Percentiles rank a stretch among this genome's conserved stretches.
phyloP scores from a whole-genome alignment of 2,113 vertebrate species.

The Forbesichthys agassizii region DNA sequence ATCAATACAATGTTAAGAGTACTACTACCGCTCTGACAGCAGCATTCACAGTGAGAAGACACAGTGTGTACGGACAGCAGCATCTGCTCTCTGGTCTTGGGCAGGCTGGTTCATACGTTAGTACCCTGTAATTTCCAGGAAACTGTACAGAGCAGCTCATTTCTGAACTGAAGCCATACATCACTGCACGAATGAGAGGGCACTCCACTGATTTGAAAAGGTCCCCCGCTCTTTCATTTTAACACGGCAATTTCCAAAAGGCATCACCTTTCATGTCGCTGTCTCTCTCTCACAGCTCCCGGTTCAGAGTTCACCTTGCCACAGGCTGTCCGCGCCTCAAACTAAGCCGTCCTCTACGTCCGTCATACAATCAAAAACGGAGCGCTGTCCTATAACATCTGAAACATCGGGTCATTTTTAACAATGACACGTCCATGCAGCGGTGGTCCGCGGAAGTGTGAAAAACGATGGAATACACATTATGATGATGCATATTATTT shows the following conservation, averaged over 20 bases:
- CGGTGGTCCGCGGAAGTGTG: background rate
- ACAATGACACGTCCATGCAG: background rate
- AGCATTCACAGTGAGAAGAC: constrained; percentile 1
- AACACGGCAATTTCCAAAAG: constrained; percentile 64
- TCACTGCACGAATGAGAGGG: constrained; percentile 75
- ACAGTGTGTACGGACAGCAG: constrained; percentile 29
- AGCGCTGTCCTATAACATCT: background rate
- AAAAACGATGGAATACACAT: background rate
- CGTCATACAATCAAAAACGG: constrained; percentile 14
- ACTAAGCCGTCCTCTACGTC: background rate
- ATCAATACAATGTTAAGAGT: background rate
- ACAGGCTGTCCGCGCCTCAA: too few relatives aligned
- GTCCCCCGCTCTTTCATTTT: constrained; percentile 70
- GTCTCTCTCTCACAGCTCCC: constrained; percentile 59
- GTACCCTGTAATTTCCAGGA: constrained; percentile 71
- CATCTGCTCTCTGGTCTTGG: constrained; percentile 66
- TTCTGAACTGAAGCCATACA: constrained; percentile 69
- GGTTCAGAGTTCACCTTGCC: constrained; percentile 47
- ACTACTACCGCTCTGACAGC: constrained; percentile 5
- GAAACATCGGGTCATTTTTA: constrained; percentile 20
- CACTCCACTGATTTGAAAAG: constrained; percentile 59
- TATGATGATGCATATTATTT: background rate
- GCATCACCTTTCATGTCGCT: constrained; percentile 67
- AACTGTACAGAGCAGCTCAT: constrained; percentile 63
- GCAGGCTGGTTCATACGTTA: constrained; percentile 53